These are phyloP conservation scores for Dryas iulia DNA, from an alignment of 1,140 invertebrate species.

Conservation along the genomic window DNA sequence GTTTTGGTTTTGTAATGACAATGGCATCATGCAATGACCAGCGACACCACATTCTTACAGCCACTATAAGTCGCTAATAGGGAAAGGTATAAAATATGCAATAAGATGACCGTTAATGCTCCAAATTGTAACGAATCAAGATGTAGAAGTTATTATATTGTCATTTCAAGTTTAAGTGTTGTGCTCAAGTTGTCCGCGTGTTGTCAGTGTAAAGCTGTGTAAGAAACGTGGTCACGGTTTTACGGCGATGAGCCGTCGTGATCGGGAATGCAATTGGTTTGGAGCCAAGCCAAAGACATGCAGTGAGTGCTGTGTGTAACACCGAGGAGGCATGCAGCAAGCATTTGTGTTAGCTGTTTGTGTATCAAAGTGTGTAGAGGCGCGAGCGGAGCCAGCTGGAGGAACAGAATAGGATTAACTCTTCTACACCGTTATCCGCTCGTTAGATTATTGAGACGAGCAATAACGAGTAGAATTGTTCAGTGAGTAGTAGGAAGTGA, in stretches of 20 bases:
- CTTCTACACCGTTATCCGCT: not conserved
- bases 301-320: constrained; percentile 66
- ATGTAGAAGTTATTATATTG: constrained; percentile 48
- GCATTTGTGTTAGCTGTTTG: constrained; percentile 51
- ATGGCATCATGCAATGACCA: constrained; percentile 69
- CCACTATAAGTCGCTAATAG: constrained; percentile 71
- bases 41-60: constrained; percentile 71
- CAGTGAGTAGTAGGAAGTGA: constrained; percentile 50
- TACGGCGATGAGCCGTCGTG: constrained; percentile 59
- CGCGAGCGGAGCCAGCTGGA: constrained; percentile 77
- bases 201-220: constrained; percentile 73
- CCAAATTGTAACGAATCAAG: constrained; percentile 60
- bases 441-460: not conserved
- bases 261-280: constrained; percentile 75
- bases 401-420: constrained; percentile 40
- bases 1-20: constrained; percentile 57
- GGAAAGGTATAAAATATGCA: constrained; percentile 80
- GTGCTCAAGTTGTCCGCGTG: constrained; percentile 71
- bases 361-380: constrained; percentile 62
- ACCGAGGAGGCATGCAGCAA: constrained; percentile 71
- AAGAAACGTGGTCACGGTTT: constrained; percentile 46
- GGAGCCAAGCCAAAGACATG: constrained; percentile 68
- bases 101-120: constrained; percentile 70
- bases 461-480: constrained; percentile 46
- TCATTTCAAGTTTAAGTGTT: constrained; percentile 48